A percentile compares a stretch with the other conserved stretches of the same genome.
phyloP scores from a whole-genome alignment of 2,888 invertebrate genomes.

The Dendrolimus pini region DNA sequence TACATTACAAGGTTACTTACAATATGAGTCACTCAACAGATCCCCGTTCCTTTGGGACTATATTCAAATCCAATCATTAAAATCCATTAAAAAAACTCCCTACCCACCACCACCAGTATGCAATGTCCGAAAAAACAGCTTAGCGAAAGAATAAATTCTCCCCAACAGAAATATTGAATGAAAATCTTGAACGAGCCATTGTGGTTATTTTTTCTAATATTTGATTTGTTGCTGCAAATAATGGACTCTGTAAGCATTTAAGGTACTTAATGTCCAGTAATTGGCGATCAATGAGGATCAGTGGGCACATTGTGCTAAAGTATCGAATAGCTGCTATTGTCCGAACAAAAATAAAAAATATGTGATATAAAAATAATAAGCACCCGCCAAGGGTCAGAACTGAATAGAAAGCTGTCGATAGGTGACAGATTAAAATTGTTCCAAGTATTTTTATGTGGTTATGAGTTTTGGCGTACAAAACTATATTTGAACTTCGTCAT shows the following conservation, averaged over 20 bases:
- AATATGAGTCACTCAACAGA: too few species aligned
- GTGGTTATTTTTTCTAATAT: slow-evolving; percentile 51
- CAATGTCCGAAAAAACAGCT: slow-evolving; percentile 48
- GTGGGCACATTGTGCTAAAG: slow-evolving; percentile 72
- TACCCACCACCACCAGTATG: slow-evolving; percentile 20
- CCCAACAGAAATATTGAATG: slow-evolving; percentile 47
- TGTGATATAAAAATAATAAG: slow-evolving; percentile 44
- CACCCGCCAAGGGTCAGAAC: slow-evolving; percentile 56
- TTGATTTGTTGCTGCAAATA: slow-evolving; percentile 75
- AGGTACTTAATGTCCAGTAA: slow-evolving; percentile 77
- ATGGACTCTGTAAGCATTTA: slow-evolving; percentile 67
- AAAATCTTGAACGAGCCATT: slow-evolving; percentile 61
- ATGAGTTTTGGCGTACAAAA: too few species aligned
- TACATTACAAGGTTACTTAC: too few species aligned
- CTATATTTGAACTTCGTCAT: too few species aligned
- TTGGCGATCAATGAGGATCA: slow-evolving; percentile 77
- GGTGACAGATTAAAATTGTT: slow-evolving; percentile 40
- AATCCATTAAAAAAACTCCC: slow-evolving; percentile 35
- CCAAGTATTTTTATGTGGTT: too few species aligned
- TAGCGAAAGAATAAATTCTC: slow-evolving; percentile 51
- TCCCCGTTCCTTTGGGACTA: slow-evolving; percentile 5
- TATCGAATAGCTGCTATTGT: slow-evolving; percentile 62
- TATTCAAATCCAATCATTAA: slow-evolving; percentile 31
- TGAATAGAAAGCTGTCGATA: slow-evolving; percentile 53
- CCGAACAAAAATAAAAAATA: slow-evolving; percentile 46